Conservation (phyloP, 2,113 vertebrate species). For the Callipepla squamata region DNA sequence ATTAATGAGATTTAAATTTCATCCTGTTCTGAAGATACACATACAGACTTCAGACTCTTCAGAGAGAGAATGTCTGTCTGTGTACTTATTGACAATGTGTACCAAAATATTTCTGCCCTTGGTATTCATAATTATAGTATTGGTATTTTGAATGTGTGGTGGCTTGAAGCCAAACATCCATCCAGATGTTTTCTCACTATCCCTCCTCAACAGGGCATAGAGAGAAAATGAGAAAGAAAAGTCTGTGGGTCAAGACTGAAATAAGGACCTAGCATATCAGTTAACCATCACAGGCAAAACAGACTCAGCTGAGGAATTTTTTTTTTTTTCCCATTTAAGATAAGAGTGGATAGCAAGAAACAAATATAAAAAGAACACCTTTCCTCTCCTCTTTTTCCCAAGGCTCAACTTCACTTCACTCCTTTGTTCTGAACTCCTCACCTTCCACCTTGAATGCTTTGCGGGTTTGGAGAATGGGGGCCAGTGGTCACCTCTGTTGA, state of each 20-base stretch:
- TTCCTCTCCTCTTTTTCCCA: not conserved
- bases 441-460: rapidly evolving
- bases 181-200: not conserved
- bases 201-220: not conserved
- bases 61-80: not conserved
- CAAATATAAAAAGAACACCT: not conserved
- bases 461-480: not conserved
- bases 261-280: not conserved
- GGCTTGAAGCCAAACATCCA: not conserved
- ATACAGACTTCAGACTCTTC: not conserved
- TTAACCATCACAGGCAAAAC: not conserved
- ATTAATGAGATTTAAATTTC: not conserved
- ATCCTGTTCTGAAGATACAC: not conserved
- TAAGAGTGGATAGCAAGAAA: not conserved
- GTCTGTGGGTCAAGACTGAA: not conserved
- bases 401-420: not conserved
- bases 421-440: not conserved
- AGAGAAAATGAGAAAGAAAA: not conserved
- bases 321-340: not conserved
- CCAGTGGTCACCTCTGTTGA: rapidly evolving
- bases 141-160: not conserved
- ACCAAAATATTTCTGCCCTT: not conserved
- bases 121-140: not conserved
- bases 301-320: not conserved
- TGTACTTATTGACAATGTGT: not conserved